These are phyloP conservation scores for Diachasmimorpha longicaudata DNA, from an alignment of 1,140 invertebrate genomes.

Conservation along the genomic window DNA sequence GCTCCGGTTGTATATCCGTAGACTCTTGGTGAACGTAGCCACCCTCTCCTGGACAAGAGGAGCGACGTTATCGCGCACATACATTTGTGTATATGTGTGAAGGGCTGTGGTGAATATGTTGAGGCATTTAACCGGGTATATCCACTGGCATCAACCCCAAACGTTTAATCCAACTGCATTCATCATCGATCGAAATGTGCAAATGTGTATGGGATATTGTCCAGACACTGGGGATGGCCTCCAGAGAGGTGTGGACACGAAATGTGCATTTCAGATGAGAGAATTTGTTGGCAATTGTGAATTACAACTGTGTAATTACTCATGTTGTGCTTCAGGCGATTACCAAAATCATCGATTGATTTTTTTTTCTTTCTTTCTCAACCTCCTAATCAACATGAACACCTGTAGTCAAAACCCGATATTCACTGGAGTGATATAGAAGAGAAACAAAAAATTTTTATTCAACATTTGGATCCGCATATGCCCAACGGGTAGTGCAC, in stretches of 20 bases:
- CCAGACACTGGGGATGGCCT: not conserved
- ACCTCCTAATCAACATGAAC: not conserved
- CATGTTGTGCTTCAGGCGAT: conserved; percentile 12
- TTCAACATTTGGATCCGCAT: not conserved
- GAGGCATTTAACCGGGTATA: not conserved
- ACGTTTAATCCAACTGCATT: not conserved
- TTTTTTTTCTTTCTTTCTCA: too few species aligned
- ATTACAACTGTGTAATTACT: conserved; percentile 27
- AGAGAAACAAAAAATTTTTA: not conserved
- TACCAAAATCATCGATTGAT: not conserved
- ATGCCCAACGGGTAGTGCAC: not conserved
- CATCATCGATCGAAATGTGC: not conserved
- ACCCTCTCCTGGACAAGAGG: conserved; percentile 6
- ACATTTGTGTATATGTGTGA: not conserved
- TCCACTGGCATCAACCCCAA: not conserved
- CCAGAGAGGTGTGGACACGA: not conserved
- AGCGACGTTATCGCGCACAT: conserved; percentile 21
- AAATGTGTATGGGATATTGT: not conserved
- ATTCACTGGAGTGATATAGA: not conserved
- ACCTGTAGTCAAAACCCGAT: not conserved
- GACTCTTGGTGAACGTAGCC: conserved; percentile 20
- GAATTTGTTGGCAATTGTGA: not conserved
- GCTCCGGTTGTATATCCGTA: conserved; percentile 46
- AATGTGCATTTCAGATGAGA: not conserved
- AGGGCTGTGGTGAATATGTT: not conserved